Conservation (phyloP, 2,113 vertebrate species). For the Asarcornis scutulata region DNA sequence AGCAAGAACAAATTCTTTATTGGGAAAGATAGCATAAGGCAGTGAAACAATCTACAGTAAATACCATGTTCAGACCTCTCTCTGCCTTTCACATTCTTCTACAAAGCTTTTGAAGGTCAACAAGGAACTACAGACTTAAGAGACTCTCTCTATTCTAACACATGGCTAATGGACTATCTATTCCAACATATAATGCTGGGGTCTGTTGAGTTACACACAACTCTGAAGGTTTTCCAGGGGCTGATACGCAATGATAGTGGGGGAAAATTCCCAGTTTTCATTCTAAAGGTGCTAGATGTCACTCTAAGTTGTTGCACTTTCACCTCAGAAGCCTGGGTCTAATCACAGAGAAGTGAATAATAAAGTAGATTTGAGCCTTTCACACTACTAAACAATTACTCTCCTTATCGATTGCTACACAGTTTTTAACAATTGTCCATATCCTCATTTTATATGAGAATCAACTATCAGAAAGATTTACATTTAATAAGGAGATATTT, state of each 20-base stretch:
- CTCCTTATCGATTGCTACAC: neutral
- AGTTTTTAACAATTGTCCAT: neutral
- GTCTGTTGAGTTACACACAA: neutral
- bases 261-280: neutral
- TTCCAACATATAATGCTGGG: neutral
- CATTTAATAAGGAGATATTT: neutral
- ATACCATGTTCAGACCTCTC: neutral
- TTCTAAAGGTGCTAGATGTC: neutral
- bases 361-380: neutral
- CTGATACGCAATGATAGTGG: neutral
- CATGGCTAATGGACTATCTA: neutral
- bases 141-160: neutral
- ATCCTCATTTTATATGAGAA: neutral
- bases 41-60: neutral
- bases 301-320: neutral
- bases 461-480: neutral
- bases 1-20: neutral
- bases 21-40: neutral
- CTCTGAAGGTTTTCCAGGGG: neutral
- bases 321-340: neutral
- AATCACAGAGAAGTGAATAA: neutral
- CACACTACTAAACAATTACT: neutral
- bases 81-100: neutral
- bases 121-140: neutral
- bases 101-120: conserved; percentile 43